Evolutionary conservation across 2,113 vertebrate species (phyloP).

Genomic region (Dasyprocta punctata): DNA sequence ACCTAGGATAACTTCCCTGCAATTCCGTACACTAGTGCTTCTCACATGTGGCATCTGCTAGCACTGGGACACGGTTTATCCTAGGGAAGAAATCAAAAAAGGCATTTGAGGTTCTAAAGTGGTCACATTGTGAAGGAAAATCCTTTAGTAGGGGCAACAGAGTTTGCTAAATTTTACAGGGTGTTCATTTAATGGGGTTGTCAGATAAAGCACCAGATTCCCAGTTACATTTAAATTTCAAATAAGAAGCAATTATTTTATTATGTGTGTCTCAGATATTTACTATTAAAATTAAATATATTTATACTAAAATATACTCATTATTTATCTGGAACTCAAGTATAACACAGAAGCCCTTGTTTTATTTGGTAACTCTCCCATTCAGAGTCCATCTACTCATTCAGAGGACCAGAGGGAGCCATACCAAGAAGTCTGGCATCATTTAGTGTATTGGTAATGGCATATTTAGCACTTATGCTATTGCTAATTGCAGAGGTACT

Average conservation of each 20-base stretch:
- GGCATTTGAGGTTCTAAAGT: neutral
- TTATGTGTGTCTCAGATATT: neutral
- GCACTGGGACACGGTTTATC: no score
- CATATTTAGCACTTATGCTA: no score
- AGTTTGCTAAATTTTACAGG: neutral
- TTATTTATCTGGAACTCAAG: neutral
- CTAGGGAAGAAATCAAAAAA: neutral
- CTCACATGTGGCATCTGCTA: neutral
- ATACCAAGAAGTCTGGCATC: neutral
- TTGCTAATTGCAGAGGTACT: rapidly evolving
- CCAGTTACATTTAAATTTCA: neutral
- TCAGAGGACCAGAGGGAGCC: neutral
- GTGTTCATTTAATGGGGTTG: no score
- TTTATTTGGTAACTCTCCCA: neutral
- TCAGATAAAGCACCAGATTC: neutral
- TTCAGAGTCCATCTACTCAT: neutral
- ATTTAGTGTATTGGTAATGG: neutral
- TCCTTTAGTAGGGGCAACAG: neutral
- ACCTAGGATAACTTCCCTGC: no score
- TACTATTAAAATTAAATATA: neutral
- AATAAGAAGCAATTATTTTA: neutral
- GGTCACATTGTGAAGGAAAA: neutral
- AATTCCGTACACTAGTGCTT: no score
- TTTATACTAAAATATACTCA: neutral
- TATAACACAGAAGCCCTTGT: neutral